Base-by-base conservation (phyloP, 1,140 invertebrate genomes). In the Drosophila sechellia region DNA sequence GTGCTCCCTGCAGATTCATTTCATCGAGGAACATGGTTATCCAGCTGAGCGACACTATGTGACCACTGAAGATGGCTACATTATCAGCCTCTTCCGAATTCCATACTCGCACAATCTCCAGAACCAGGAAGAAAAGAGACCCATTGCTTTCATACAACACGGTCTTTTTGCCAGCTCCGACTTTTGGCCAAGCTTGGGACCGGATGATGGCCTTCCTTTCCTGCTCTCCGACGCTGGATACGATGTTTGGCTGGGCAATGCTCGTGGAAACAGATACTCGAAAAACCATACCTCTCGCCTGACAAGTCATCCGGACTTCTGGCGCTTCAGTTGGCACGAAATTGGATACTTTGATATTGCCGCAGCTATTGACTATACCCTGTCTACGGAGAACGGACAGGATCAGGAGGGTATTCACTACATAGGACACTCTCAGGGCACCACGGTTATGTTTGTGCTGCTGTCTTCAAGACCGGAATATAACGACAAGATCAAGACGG, bases 211-310 rank as follows among this genome's bases (percentile, higher is more conserved):
- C 20, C 63, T 93, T 34, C 93, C 93, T 2, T 95, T 94, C 72
- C 91, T 94, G 17, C 90, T 97, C 42, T 95, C 95, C 1, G 96
- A 97, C 73, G 90, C 89, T 5, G 95, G 95, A 2, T 95, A 94
- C 64, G 95, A 96, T 77, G 95, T 96, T 0, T 96, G 96, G 95
- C 57, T 96, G 79, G 95, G 94, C 0, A 96, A 96, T 87, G 93
- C 93, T 1, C 92, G 96, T 37, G 96, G 96, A 3, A 96, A 94
- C 68, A 93, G 91, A 1, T 95, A 95, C 78, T 95, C 95, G 0
- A 90, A 93, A 10, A 92, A 93, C 31, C 95, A 96, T 86, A 76
- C 92, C 0, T 73, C 79, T 0, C 57, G 93, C 3, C 70, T 93
- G 72, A 92, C 93, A 3, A 80, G 90, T 48, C 59, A 91, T 39